Evolutionary conservation across 1,140 invertebrate species (phyloP), one percentile per base, ranked within the genome.

Genomic region (Macrobrachium nipponense): DNA sequence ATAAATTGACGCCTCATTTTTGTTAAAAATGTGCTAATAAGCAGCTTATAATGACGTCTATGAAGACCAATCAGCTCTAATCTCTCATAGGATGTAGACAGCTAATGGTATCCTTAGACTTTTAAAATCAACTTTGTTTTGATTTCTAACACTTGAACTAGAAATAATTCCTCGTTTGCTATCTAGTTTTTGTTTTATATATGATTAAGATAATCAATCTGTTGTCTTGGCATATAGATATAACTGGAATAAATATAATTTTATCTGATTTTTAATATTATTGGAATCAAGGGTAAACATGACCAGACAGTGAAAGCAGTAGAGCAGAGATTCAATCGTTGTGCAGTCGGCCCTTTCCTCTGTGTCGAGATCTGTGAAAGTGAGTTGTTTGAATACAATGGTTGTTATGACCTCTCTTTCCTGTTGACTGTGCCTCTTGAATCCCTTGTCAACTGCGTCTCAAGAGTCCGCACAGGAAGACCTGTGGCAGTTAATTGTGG

Each of bases 261-360:
- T 23, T 62, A 10, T 15, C 23, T 23, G n/a, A 17, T 23, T 51
- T n/a, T 43, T 51, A 76, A 8, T n/a, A 64, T 80, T 80, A 80
- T 62, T 86, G 84, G 84, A 86, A 86, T 68, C 43, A 7, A 59
- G 10, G 15, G 80, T 82, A 86, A 86, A 86, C 84, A 86, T 59
- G 80, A 36, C 7, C 8, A 62, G 68, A 86, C 80, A 80, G 68
- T 59, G 77, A 79, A 86, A 80, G 76, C 82, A 23, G 36, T 70
- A 20, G 23, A 51, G 60, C 77, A 20, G 23, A 43, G 58, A 75
- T 20, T 15, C 58, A 36, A 20, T 70, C 17, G n/a, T 70, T n/a
- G 20, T 70, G 68, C 36, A 17, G 36, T 23, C 15, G 5, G 20
- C 2, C 23, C 68, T 23, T n/a, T 27, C 23, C 20, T 7, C 68